phyloP scores from a whole-genome alignment of 2,113 vertebrate genomes.

The Dasyornis broadbenti region DNA sequence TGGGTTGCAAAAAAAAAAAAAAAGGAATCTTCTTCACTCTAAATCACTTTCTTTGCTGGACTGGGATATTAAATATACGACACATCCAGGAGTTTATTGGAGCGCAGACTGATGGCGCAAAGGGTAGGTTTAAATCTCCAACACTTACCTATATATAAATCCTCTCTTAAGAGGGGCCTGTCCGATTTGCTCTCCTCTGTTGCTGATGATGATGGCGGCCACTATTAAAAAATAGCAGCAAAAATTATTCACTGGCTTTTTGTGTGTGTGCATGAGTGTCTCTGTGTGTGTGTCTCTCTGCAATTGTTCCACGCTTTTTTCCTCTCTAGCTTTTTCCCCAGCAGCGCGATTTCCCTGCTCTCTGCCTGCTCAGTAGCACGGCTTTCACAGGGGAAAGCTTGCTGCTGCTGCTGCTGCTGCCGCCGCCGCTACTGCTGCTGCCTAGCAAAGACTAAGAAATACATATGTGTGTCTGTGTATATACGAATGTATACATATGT shows the following conservation, averaged over 20 bases:
- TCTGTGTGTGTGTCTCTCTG: conserved; percentile 68
- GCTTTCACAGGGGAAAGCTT: conserved; percentile 75
- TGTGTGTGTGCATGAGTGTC: conserved; percentile 74
- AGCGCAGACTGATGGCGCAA: conserved; percentile 99
- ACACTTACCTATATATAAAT: conserved; percentile 91
- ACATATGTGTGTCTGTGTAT: conserved; percentile 48
- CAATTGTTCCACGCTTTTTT: conserved; percentile 84
- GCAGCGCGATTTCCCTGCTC: conserved; percentile 71
- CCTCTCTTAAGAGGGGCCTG: conserved; percentile 85
- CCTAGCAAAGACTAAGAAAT: conserved; percentile 3
- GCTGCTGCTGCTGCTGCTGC: conserved; percentile 37
- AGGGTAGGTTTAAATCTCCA: conserved; percentile 99
- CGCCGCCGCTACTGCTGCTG: background rate
- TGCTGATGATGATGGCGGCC: conserved; percentile 77
- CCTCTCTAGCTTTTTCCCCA: conserved; percentile 70
- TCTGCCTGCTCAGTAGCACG: conserved; percentile 77
- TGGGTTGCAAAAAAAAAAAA: conserved; percentile 78
- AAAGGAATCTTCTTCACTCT: conserved; percentile 84
- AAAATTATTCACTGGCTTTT: conserved; percentile 78
- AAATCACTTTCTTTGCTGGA: conserved; percentile 92
- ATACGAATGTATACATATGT: conserved; percentile 57
- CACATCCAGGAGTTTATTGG: conserved; percentile 98
- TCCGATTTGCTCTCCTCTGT: conserved; percentile 69
- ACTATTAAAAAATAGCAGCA: conserved; percentile 79
- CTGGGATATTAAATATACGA: conserved; percentile 98